Base-by-base conservation (phyloP, 2,113 vertebrate species). In the Siniperca chuatsi region DNA sequence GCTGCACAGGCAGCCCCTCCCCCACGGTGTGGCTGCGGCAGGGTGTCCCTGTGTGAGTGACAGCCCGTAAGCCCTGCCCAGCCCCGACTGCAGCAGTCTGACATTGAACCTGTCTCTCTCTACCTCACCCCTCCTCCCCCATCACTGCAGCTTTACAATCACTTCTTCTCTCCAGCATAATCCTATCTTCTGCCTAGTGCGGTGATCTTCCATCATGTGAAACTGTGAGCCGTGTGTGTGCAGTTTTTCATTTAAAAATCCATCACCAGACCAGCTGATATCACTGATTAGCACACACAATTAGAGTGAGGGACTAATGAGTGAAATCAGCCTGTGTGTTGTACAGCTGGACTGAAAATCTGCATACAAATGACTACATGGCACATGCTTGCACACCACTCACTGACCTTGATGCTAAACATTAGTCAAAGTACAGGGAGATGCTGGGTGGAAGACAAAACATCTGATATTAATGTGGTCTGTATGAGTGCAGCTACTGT, bases 61-160 rank as follows among this genome's bases (percentile, higher is more conserved):
- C 86, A 81, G 86, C 61, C 42, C 3, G 29, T 71, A 85, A 90
- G 89, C 83, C 81, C 92, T 79, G 79, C 94, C 93, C 90, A 90
- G 84, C 72, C 67, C 61, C 90, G 77, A 93, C 93, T 94, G 94
- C 93, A 92, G 93, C 91, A 92, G 82, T 90, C 91, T 90, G 89
- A 92, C 88, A 93, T 93, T 58, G 64, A 89, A 82, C 81, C 88
- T 68, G 71, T 78, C 71, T 77, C 82, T 18, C 70, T 12, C 50
- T 12, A 54, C 12, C n/a, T 8, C 48, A 0, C 50, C 35, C 54
- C 23, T 4, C 58, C 46, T 25, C 33, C 52, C 42, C 83, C 70
- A 87, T 91, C 90, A 81, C 93, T 92, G 90, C 91, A 92, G 90
- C 79, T 87, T 89, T 81, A 90, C 83, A 84, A 89, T 90, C 89